A percentile compares a stretch with the other conserved stretches of the same genome.
These are phyloP conservation scores for Danio albolineatus DNA, from an alignment of 2,797 vertebrate genomes.

Conservation along the genomic window DNA sequence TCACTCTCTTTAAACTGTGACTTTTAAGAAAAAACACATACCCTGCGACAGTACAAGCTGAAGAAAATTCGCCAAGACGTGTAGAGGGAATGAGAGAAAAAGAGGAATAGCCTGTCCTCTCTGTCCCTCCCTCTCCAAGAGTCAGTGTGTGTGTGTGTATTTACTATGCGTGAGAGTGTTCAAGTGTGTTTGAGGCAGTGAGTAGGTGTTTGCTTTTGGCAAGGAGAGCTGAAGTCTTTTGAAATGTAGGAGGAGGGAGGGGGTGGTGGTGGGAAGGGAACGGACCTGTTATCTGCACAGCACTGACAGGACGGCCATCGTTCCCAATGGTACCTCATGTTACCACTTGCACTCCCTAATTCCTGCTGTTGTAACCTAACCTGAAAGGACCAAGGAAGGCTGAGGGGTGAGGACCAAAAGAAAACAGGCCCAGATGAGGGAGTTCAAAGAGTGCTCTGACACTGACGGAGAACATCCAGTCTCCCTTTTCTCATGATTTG, in stretches of 20 bases:
- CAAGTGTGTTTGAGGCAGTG: slow-evolving; percentile 34
- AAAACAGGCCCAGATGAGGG: slow-evolving; percentile 57
- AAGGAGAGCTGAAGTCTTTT: slow-evolving; percentile 27
- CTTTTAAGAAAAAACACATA: slow-evolving; percentile 83
- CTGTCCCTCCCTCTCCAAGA: background rate
- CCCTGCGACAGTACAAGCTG: slow-evolving; percentile 87
- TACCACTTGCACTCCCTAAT: slow-evolving; percentile 95
- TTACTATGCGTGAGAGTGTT: slow-evolving; percentile 33
- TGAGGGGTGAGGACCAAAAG: slow-evolving; percentile 22
- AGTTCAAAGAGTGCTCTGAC: slow-evolving; percentile 50
- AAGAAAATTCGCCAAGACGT: slow-evolving; percentile 90
- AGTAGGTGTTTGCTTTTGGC: slow-evolving; percentile 48
- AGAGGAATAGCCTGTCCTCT: slow-evolving; percentile 53
- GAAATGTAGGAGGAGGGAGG: background rate
- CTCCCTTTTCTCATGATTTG: background rate
- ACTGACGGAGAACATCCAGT: slow-evolving; percentile 11
- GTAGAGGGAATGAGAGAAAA: slow-evolving; percentile 76
- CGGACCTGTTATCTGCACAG: slow-evolving; percentile 81
- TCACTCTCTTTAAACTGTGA: slow-evolving; percentile 86
- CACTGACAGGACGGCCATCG: slow-evolving; percentile 84
- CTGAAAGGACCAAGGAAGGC: slow-evolving; percentile 63
- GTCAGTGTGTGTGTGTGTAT: slow-evolving; percentile 30
- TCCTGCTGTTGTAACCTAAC: slow-evolving; percentile 80
- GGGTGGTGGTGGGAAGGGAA: slow-evolving; percentile 69
- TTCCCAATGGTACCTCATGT: slow-evolving; percentile 96